Percentiles rank a stretch among this genome's conserved stretches.
phyloP scores from a whole-genome alignment of 2,888 invertebrate genomes.

The Gerris lacustris region DNA sequence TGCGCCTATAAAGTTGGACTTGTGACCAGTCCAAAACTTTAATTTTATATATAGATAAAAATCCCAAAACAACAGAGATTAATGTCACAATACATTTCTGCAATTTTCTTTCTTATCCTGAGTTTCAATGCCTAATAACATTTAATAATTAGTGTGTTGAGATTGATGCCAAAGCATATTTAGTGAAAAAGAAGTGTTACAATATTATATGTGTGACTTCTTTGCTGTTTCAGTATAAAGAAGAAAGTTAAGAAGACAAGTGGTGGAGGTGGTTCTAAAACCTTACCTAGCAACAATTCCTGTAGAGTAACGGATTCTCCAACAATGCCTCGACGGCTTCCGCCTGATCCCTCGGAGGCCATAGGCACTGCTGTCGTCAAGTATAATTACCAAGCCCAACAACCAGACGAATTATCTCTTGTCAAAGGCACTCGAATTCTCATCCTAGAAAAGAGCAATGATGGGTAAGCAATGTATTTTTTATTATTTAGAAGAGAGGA shows the following conservation, averaged over 20 bases:
- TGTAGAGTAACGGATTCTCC: conserved; percentile 57
- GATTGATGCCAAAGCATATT: too few species aligned
- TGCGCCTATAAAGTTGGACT: too few species aligned
- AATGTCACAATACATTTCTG: too few species aligned
- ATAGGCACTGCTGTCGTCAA: conserved; percentile 83
- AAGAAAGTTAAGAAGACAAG: conserved; percentile 67
- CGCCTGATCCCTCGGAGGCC: conserved; percentile 74
- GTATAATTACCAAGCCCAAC: conserved; percentile 89
- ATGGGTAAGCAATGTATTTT: conserved; percentile 45
- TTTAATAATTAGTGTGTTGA: too few species aligned
- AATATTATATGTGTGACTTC: too few species aligned
- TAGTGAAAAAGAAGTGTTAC: too few species aligned
- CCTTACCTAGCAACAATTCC: conserved; percentile 71
- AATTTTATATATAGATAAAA: too few species aligned
- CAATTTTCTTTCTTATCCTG: too few species aligned
- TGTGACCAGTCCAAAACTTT: too few species aligned
- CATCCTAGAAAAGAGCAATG: conserved; percentile 95
- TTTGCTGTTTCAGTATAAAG: conserved; percentile 51
- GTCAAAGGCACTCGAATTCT: conserved; percentile 87
- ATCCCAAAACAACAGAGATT: too few species aligned
- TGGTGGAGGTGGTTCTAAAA: conserved; percentile 65
- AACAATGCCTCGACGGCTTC: conserved; percentile 55
- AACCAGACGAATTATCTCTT: conserved; percentile 87
- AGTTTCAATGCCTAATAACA: too few species aligned
- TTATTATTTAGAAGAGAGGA: not conserved